Base-by-base conservation (phyloP, 2,888 invertebrate genomes). In the Hirtodrosophila alboralis region DNA sequence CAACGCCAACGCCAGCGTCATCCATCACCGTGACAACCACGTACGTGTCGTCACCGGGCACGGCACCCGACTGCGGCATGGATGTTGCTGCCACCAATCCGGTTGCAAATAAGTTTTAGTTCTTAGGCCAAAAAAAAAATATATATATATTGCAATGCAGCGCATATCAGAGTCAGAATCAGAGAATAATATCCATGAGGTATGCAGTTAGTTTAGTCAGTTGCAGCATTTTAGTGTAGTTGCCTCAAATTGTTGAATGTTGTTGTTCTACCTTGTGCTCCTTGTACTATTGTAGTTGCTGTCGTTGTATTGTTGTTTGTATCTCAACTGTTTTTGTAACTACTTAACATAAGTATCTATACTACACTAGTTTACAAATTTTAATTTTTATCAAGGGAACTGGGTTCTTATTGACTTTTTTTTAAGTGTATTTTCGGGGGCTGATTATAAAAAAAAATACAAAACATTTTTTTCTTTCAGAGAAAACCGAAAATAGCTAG, bases 51-150 rank as follows among this genome's bases (percentile, higher is more conserved):
- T 57, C 81, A 48, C 83, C 89, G 48, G 84, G 80, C 41, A 51
- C 73, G 38, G 86, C 78, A 21, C 75, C 87, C 53, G 81, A 65
- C 59, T 79, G 88, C 73, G 87, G 84, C 75, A 77, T 83, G 72
- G 60, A 79, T 44, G 54, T n/a, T n/a, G n/a, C n/a, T n/a, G n/a
- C n/a, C n/a, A n/a, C 63, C 64, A 56, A 56, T 68, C 47, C 63
- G 61, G 74, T 58, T 68, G 75, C 87, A 51, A 89, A 89, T 77
- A 90, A 90, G 80, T 90, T 89, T 85, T 90, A 86, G 85, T 45
- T 34, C 63, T 33, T 60, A 54, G 44, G 26, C 48, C 47, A 41
- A 54, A n/a, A n/a, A n/a, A n/a, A n/a, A n/a, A n/a, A n/a, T n/a
- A n/a, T 45, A 53, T 44, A 52, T 48, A 33, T 38, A 37, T 40